These are phyloP conservation scores for Trachelus iudaicus DNA, from an alignment of 2,888 invertebrate species.

Conservation along the genomic window DNA sequence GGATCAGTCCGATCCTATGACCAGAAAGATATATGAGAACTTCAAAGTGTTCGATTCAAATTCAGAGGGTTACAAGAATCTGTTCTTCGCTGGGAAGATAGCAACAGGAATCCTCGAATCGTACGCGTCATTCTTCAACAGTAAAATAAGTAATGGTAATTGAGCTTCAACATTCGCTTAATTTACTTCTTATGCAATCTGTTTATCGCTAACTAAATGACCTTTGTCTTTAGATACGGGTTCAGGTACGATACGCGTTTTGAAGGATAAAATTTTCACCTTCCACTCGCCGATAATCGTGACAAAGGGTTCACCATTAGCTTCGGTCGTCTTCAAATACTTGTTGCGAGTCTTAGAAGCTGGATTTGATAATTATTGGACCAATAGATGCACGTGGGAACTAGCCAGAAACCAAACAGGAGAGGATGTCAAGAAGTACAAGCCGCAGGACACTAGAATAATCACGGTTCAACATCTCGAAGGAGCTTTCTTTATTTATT, in stretches of 20 bases:
- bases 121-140: no score
- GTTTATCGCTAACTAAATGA: no score
- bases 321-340: background rate
- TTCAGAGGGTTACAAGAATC: no score
- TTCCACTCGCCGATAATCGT: conserved; percentile 5
- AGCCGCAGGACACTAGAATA: background rate
- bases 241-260: conserved; percentile 1
- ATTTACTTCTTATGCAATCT: no score
- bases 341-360: background rate
- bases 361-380: conserved; percentile 6
- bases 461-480: background rate
- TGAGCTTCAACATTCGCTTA: no score
- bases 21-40: conserved; percentile 5
- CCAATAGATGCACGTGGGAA: background rate
- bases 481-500: background rate
- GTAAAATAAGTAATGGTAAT: no score
- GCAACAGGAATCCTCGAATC: no score
- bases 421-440: no score
- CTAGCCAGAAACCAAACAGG: background rate
- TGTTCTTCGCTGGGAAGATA: no score
- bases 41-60: background rate
- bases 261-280: conserved; percentile 7
- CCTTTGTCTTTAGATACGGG: no score
- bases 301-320: conserved; percentile 7
- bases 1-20: conserved; percentile 4